A percentile compares a stretch with the other conserved stretches of the same genome.
Conservation (phyloP, 1,140 invertebrate genomes). For the Leguminivora glycinivorella region DNA sequence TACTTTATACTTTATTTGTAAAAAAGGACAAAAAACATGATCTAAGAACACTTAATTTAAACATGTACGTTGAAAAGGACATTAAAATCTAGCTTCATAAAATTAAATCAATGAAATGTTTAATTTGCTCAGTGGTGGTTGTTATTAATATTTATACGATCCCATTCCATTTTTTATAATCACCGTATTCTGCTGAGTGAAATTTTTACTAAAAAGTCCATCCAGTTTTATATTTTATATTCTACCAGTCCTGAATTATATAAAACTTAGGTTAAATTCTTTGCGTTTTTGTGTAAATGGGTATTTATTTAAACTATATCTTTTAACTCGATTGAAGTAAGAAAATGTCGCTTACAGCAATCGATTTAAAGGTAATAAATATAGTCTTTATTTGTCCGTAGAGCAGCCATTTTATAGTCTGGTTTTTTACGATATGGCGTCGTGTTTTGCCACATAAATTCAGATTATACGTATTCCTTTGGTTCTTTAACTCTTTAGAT, state of each 20-base stretch:
- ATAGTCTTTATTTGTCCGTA: not conserved
- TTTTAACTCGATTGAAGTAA: not conserved
- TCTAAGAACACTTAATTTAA: not conserved
- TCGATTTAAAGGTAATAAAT: not conserved
- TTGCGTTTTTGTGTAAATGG: not conserved
- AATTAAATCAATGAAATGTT: constrained; percentile 47
- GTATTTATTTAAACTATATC: not conserved
- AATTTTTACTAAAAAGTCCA: constrained; percentile 22
- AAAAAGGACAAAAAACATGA: too few relatives aligned
- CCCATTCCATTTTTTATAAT: constrained; percentile 24
- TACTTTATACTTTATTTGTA: too few relatives aligned
- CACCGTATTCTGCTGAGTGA: constrained; percentile 7
- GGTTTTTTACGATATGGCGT: not conserved
- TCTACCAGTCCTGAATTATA: not conserved
- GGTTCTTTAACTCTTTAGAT: not conserved
- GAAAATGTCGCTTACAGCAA: not conserved
- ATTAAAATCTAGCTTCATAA: constrained; percentile 38
- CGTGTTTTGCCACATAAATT: not conserved
- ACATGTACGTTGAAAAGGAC: not conserved
- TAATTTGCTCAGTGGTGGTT: constrained; percentile 69
- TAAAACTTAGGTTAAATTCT: not conserved
- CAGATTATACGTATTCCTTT: too few relatives aligned
- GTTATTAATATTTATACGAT: constrained; percentile 39
- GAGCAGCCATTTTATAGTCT: not conserved
- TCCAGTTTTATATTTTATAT: constrained; percentile 20